phyloP scores from a whole-genome alignment of 2,113 vertebrate species.

The Fregetta grallaria region DNA sequence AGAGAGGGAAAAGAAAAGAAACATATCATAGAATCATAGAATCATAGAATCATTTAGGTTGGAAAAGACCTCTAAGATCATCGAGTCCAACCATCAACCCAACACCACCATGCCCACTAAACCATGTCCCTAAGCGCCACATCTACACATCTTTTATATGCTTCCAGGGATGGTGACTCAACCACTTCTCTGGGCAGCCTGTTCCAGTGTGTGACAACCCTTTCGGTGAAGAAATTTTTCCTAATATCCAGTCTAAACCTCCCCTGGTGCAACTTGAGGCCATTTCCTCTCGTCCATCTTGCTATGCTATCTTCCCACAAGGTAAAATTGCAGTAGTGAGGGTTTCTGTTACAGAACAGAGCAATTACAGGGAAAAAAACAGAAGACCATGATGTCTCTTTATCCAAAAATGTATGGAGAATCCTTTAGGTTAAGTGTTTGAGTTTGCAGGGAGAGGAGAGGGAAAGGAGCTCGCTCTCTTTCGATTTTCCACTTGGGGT shows the following conservation, averaged over 20 bases:
- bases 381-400: neutral
- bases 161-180: too few species aligned
- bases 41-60: too few species aligned
- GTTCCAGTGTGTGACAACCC: too few species aligned
- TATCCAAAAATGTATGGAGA: neutral
- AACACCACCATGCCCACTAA: too few species aligned
- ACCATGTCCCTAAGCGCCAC: too few species aligned
- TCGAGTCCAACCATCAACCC: too few species aligned
- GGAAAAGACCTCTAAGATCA: too few species aligned
- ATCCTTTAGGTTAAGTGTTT: neutral
- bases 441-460: neutral
- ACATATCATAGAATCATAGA: neutral
- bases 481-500: neutral
- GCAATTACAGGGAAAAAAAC: neutral
- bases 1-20: neutral
- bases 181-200: too few species aligned
- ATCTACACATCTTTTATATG: too few species aligned
- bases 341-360: neutral
- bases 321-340: neutral
- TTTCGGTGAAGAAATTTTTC: too few species aligned
- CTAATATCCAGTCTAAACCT: too few species aligned
- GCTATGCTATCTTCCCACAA: neutral
- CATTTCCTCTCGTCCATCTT: neutral
- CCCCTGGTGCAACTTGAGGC: too few species aligned
- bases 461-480: neutral